These are phyloP conservation scores for Sipha flava DNA, from an alignment of 1,140 invertebrate species.

Conservation along the genomic window DNA sequence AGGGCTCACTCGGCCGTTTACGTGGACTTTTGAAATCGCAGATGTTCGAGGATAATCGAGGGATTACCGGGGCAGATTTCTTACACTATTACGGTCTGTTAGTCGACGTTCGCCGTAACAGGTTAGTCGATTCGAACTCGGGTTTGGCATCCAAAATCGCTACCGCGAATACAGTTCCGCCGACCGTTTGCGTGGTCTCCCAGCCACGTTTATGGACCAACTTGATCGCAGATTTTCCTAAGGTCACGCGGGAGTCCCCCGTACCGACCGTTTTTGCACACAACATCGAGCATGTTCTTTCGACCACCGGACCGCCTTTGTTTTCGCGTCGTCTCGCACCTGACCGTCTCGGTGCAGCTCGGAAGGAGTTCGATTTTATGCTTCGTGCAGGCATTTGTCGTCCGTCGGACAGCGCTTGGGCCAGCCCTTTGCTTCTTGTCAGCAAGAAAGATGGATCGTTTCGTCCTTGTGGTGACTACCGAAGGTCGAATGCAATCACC, in stretches of 20 bases:
- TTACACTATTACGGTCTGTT: background rate
- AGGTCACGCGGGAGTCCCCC: background rate
- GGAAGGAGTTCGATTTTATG: constrained; percentile 20
- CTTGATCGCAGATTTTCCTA: background rate
- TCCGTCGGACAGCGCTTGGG: constrained; percentile 44
- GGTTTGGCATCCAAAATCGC: background rate
- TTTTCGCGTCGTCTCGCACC: background rate
- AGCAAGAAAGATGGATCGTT: constrained; percentile 43
- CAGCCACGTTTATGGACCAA: background rate
- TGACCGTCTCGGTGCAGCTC: background rate
- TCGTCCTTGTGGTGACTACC: constrained; percentile 46
- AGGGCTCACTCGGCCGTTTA: background rate
- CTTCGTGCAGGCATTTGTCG: constrained; percentile 40
- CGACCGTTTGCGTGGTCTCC: background rate
- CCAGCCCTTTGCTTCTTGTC: constrained; percentile 44
- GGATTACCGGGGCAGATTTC: constrained; percentile 4
- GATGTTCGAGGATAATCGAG: background rate
- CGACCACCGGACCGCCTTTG: background rate
- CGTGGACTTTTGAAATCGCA: background rate
- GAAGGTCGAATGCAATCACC: constrained; percentile 43
- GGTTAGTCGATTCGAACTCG: background rate
- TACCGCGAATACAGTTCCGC: background rate
- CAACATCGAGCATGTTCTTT: background rate
- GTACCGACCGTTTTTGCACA: background rate
- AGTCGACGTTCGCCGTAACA: background rate